phyloP scores from a whole-genome alignment of 2,797 vertebrate genomes.

The Falco biarmicus region DNA sequence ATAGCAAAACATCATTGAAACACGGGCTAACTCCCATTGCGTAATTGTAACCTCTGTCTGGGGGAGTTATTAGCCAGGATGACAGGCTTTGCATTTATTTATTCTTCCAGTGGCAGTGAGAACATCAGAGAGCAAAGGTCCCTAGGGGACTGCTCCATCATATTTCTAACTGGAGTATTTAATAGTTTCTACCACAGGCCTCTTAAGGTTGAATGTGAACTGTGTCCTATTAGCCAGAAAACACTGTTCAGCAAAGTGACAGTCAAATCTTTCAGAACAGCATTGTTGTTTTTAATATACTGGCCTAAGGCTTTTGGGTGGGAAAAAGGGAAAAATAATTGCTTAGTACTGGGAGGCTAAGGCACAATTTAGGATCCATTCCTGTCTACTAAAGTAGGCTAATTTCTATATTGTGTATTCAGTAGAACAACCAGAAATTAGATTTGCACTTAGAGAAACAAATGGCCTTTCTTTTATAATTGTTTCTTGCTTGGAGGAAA shows the following conservation, averaged over 20 bases:
- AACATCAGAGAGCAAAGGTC: not conserved
- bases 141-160: not conserved
- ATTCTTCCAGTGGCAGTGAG: slow-evolving; percentile 15
- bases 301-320: not conserved
- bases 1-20: slow-evolving; percentile 48
- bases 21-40: slow-evolving; percentile 21
- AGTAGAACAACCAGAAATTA: not conserved
- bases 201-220: not conserved
- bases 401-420: not conserved
- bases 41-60: slow-evolving; percentile 41
- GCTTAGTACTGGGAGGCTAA: not conserved
- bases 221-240: slow-evolving; percentile 12
- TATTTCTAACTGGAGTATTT: not conserved
- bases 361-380: not conserved
- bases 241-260: slow-evolving; percentile 3
- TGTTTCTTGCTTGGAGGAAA: not conserved
- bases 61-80: not conserved
- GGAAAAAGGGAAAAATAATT: not conserved
- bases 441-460: slow-evolving; percentile 12
- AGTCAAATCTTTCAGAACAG: not conserved
- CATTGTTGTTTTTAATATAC: slow-evolving; percentile 10
- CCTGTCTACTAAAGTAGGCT: not conserved
- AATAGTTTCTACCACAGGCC: slow-evolving; percentile 9
- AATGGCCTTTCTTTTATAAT: slow-evolving; percentile 28
- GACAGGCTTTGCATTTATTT: not conserved